phyloP scores from a whole-genome alignment of 2,888 invertebrate genomes.

The Stenodera caucasica region DNA sequence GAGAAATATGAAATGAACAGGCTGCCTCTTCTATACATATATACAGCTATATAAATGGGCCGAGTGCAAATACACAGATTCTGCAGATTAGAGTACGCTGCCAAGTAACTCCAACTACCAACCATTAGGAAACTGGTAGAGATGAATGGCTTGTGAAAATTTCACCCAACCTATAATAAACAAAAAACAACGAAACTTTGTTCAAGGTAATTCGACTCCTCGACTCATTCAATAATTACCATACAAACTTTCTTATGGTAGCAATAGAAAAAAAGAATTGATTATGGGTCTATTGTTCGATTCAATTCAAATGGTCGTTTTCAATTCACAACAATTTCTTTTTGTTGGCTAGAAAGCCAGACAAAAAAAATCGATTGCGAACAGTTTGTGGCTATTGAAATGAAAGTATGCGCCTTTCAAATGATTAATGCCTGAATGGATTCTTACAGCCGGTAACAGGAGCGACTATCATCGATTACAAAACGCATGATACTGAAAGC shows the following conservation, averaged over 20 bases:
- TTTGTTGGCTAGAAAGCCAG: not conserved
- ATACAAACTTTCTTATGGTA: too few species aligned
- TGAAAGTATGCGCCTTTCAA: slow-evolving; percentile 21
- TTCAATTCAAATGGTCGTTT: too few species aligned
- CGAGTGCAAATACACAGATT: slow-evolving; percentile 5
- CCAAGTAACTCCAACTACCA: not conserved
- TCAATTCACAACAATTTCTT: not conserved
- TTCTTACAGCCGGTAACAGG: slow-evolving; percentile 16
- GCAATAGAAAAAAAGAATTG: too few species aligned
- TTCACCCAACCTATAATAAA: not conserved
- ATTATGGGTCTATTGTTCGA: too few species aligned
- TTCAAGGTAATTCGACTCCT: too few species aligned
- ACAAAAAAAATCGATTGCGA: not conserved
- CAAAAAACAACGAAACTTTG: not conserved
- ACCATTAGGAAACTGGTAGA: not conserved
- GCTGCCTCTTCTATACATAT: not conserved
- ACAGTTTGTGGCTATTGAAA: slow-evolving; percentile 15
- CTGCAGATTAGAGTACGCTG: not conserved
- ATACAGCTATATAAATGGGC: not conserved
- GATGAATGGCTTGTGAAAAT: not conserved
- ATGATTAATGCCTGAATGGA: slow-evolving; percentile 24
- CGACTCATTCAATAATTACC: not conserved
- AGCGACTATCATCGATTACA: slow-evolving; percentile 21
- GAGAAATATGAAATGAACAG: slow-evolving; percentile 18
- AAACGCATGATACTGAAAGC: not conserved